Evolutionary conservation across 2,888 invertebrate species (phyloP), one percentile per base, ranked within the genome.

Genomic region (Clitarchus hookeri): DNA sequence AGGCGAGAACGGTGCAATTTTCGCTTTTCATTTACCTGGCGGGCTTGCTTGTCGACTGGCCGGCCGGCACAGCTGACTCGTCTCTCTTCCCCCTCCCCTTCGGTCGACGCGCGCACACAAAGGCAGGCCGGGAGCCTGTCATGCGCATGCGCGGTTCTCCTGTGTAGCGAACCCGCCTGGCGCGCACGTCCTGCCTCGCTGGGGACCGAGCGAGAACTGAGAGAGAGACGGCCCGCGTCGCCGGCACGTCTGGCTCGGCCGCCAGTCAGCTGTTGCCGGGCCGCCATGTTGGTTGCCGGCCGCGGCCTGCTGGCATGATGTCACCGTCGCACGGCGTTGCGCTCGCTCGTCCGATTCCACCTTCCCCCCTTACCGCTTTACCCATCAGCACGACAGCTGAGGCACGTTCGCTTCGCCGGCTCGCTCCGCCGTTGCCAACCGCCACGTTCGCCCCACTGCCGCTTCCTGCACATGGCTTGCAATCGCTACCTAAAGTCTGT

Each of bases 41-140:
- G 65, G 53, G n/a, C n/a, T 65, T 65, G 65, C 8, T n/a, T 0
- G 65, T 65, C 19, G 65, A 65, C 65, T 23, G 65, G 65, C 65
- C 65, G 65, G 36, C 36, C n/a, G n/a, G 65, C 65, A 65, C 65
- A 65, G 65, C 65, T 65, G 65, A 65, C 65, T 48, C 48, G 65
- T 23, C 65, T 19, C 65, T 19, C 65, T 65, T 65, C 65, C 65
- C 65, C 65, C 53, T 53, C 53, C 53, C 19, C 53, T 2, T 11
- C 65, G 23, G n/a, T 0, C 65, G 23, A 16, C 8, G 23, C 65
- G 23, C 65, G 23, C n/a, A 9, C 65, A 53, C 53, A 12, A 53
- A 65, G 23, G 8, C 65, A 23, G 65, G 8, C 65, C 13, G 13
- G 2, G 53, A 53, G 53, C 19, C 53, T 2, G 53, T 65, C 0